A percentile compares a stretch with the other conserved stretches of the same genome.
These are phyloP conservation scores for Allacma fusca DNA, from an alignment of 2,888 invertebrate species.

Conservation along the genomic window DNA sequence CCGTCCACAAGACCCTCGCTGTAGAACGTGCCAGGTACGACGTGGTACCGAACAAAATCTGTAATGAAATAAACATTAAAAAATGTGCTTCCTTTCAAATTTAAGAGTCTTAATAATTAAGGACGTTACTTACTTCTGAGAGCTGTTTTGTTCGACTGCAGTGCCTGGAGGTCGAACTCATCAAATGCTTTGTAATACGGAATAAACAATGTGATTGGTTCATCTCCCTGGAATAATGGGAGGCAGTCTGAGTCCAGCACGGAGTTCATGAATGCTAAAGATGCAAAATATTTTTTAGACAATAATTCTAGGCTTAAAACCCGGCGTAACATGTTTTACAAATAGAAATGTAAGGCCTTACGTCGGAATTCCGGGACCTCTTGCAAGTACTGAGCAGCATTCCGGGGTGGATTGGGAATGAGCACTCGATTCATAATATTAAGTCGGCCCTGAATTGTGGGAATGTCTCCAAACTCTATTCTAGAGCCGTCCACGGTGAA, in stretches of 20 bases:
- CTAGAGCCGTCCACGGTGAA: conserved; percentile 57
- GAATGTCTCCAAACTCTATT: conserved; percentile 57
- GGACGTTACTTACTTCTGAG: conserved; percentile 49
- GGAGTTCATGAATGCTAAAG: conserved; percentile 54
- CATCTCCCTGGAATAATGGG: conserved; percentile 45
- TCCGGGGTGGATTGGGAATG: conserved; percentile 55
- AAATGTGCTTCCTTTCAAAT: neutral
- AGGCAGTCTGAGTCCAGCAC: conserved; percentile 50
- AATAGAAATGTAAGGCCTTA: conserved; percentile 26
- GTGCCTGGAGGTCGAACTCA: conserved; percentile 41
- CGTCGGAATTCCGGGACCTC: conserved; percentile 58
- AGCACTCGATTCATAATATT: conserved; percentile 57
- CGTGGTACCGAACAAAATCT: conserved; percentile 63
- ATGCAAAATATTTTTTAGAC: neutral
- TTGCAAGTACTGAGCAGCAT: conserved; percentile 56
- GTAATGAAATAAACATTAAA: neutral
- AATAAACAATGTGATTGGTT: conserved; percentile 58
- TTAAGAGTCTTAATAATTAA: too few species aligned
- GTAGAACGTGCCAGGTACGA: conserved; percentile 63
- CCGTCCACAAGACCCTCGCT: conserved; percentile 63
- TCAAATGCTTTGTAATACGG: conserved; percentile 54
- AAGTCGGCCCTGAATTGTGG: conserved; percentile 50
- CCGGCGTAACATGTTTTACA: too few species aligned
- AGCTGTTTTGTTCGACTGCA: conserved; percentile 49
- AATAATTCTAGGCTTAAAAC: too few species aligned